Conservation (phyloP, 2,113 vertebrate genomes). For the Embiotoca jacksoni region DNA sequence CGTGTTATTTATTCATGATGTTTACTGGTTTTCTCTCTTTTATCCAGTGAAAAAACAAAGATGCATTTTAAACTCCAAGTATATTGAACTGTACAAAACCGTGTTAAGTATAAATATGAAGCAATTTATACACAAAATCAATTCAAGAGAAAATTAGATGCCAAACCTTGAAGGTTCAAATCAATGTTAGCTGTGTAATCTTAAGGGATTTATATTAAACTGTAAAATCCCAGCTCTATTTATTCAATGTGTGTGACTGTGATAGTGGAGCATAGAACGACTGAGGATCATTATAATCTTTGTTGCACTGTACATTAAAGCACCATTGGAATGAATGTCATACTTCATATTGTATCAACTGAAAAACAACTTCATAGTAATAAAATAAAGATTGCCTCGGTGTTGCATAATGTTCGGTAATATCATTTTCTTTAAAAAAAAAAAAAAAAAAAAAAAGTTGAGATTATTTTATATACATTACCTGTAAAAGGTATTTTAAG, state of each 20-base stretch:
- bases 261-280: neutral
- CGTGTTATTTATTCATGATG: neutral
- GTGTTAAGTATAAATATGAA: slow-evolving; percentile 73
- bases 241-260: slow-evolving; percentile 23
- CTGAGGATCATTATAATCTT: slow-evolving; percentile 13
- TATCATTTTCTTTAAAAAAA: slow-evolving; percentile 24
- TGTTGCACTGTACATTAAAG: slow-evolving; percentile 26
- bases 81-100: slow-evolving; percentile 51
- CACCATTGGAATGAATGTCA: slow-evolving; percentile 27
- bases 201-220: neutral
- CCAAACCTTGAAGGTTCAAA: neutral
- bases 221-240: slow-evolving; percentile 1
- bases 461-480: slow-evolving; percentile 59
- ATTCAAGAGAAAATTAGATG: slow-evolving; percentile 8
- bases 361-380: slow-evolving; percentile 38
- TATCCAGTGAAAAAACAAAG: slow-evolving; percentile 14
- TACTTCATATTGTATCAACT: slow-evolving; percentile 50
- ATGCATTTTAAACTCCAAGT: slow-evolving; percentile 1
- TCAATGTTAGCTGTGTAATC: neutral
- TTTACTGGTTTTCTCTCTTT: slow-evolving; percentile 8
- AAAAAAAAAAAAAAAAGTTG: slow-evolving; percentile 12
- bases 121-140: slow-evolving; percentile 65
- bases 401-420: slow-evolving; percentile 20
- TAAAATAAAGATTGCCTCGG: neutral
- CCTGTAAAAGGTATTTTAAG: slow-evolving; percentile 35